Base-by-base conservation (phyloP, 2,113 vertebrate species). In the Rhinoptilus africanus region DNA sequence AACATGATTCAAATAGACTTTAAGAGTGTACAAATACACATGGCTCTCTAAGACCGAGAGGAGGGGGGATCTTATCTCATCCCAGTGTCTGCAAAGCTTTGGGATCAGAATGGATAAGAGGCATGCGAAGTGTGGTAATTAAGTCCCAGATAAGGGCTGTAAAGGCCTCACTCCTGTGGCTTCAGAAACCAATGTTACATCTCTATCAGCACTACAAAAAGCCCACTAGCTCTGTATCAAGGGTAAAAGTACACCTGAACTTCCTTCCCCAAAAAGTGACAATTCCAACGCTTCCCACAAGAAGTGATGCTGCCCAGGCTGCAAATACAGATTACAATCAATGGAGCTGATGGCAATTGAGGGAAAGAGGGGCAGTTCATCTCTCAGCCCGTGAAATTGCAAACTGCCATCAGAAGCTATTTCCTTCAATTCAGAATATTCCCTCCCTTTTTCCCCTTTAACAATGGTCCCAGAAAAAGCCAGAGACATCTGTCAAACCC, bases 391-490 rank as follows among this genome's bases (percentile, higher is more conserved):
- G 41, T 90, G 73, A 97, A 97, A 97, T 88, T 97, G 95, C 93
- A 94, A 80, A 63, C 92, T 95, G 72, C 94, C 79, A 96, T 95
- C 91, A 97, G 85, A 97, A 94, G 93, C 91, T 82, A 96, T 96
- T 97, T 98, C 97, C 96, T 96, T 93, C 88, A 75, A 97, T 97
- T 97, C 92, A 96, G 87, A 94, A 81, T 76, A 95, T 92, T 90
- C 92, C 92, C 92, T 97, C 95, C 93, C 84, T 96, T 93, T 87
- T 84, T 77, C 63, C 83, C 72, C 68, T 83, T 91, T 95, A 97
- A 97, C 96, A 98, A 97, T 93, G 56, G 89, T 43, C 93, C 89
- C 96, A 95, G 96, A 96, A 97, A 97, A 97, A 97, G 88, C 86
- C 56, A 1, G 85, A 85, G 88, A 97, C 97, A 97, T 96, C 97